Conservation (phyloP, 2,113 vertebrate genomes). For the Pogonocichla stellata region DNA sequence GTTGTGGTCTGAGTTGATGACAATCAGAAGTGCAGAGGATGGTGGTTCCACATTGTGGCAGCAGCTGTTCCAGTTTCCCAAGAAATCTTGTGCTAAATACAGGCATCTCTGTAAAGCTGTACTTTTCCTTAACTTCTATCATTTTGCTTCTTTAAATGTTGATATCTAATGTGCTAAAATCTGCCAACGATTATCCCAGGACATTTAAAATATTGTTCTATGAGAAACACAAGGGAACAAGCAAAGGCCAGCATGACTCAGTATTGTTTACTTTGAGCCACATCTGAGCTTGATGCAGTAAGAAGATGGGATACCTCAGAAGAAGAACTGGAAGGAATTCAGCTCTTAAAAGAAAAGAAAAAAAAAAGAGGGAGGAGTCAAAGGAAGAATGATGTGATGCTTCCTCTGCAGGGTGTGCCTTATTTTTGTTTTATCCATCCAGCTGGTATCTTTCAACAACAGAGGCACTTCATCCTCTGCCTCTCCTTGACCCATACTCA, state of each 20-base stretch:
- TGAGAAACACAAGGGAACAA: constrained; percentile 22
- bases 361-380: background rate
- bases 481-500: background rate
- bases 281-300: background rate
- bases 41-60: background rate
- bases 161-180: background rate
- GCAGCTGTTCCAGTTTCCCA: background rate
- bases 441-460: background rate
- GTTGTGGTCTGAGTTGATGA: background rate
- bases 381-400: constrained; percentile 1
- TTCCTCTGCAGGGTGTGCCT: constrained; percentile 35
- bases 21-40: background rate
- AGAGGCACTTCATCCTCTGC: background rate
- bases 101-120: background rate
- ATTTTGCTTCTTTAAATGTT: background rate
- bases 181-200: background rate
- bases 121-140: background rate
- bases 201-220: constrained; percentile 9
- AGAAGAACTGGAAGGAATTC: background rate
- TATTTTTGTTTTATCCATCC: constrained; percentile 5
- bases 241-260: constrained; percentile 25
- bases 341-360: background rate
- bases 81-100: background rate
- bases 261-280: constrained; percentile 25
- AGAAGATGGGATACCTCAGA: background rate